Base-by-base conservation (phyloP, 1,140 invertebrate species). In the Phortica variegata region DNA sequence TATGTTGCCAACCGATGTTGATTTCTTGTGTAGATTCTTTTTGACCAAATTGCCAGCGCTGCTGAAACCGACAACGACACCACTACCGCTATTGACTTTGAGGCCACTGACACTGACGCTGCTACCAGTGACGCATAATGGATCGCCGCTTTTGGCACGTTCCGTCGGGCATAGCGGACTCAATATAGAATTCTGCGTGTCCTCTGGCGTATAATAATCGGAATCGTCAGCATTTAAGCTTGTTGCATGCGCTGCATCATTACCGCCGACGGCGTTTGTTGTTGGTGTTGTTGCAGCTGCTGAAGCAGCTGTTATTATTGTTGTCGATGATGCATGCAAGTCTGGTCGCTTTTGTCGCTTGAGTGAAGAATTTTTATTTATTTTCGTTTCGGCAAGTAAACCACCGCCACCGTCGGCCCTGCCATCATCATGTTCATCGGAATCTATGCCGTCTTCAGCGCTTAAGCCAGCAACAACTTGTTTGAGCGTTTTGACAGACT, bases 151-250 rank as follows among this genome's bases (percentile, higher is more conserved):
- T 15, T 63, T 74, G 31, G 62, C 50, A 29, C 56, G 69, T 52
- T 61, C 56, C 18, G 70, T 52, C n/a, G 75, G 61, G 32, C 73
- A 77, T 32, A 80, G 74, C 19, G 80, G 77, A 48, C 81, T 82
- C 52, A 84, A 75, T 60, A 83, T 83, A 40, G 80, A 81, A 38
- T 83, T 83, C 46, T 79, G 78, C 29, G 83, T 82, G 71, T 87
- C 85, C 65, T 87, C 85, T 1, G 85, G 85, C 3, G 85, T 86
- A 75, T 85, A 87, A 75, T 86, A 86, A 72, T 87, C 85, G 6
- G 85, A 86, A 71, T 87, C 85, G 26, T 86, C 84, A 39, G 79
- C 80, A 31, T 52, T 58, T 13, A 52, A 21, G 20, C 53, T 56
- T 8, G 37, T 20, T 17, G 43, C 29, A 38, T 53, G 40, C 13